Base-by-base conservation (phyloP, 2,113 vertebrate genomes). In the Pelecanoides urinatrix region DNA sequence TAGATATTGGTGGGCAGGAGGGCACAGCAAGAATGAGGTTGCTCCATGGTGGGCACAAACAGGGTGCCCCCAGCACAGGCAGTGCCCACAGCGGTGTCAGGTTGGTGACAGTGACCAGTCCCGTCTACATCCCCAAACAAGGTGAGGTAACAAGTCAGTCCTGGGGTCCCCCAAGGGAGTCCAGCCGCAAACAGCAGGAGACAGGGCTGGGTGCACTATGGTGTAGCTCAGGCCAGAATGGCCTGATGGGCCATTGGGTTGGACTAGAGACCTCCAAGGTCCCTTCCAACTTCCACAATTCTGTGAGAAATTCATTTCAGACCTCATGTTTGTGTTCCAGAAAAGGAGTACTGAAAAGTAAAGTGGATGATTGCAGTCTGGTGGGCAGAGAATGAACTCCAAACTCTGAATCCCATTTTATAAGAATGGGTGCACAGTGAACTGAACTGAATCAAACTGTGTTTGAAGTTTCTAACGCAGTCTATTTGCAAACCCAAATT, bases 11-110 rank as follows among this genome's bases (percentile, higher is more conserved):
- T 56, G 29, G 25, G 22, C 49, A 86, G 16, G 22, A 74, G 30
- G 29, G 8, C 40, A 29, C 8, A 32, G 21, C 20, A 25, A 63
- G 47, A 75, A n/a, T 0, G 0, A 13, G 2, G 4, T 15, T 61
- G 36, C 36, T 67, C 45, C n/a, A 9, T 26, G 10, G 10, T 44
- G 11, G 27, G 5, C 36, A 56, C 13, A 72, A 44, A 26, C 6
- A 74, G 13, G 21, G 5, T 58, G 2, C 2, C 9, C 19, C 10
- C 30, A 47, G 30, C 30, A 36, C 11, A 47, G 29, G 29, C 65
- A 42, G 17, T 55, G 26, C 22, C 22, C 45, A 38, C 21, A 74
- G 30, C 1, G 1, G 2, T 42, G 14, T 53, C 55, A 32, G 15
- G 4, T 4, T 88, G 21, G 20, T 71, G 42, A 17, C 23, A 58